A percentile compares a stretch with the other conserved stretches of the same genome.
Evolutionary conservation across 2,113 vertebrate species (phyloP).

Genomic region (Sorex araneus): DNA sequence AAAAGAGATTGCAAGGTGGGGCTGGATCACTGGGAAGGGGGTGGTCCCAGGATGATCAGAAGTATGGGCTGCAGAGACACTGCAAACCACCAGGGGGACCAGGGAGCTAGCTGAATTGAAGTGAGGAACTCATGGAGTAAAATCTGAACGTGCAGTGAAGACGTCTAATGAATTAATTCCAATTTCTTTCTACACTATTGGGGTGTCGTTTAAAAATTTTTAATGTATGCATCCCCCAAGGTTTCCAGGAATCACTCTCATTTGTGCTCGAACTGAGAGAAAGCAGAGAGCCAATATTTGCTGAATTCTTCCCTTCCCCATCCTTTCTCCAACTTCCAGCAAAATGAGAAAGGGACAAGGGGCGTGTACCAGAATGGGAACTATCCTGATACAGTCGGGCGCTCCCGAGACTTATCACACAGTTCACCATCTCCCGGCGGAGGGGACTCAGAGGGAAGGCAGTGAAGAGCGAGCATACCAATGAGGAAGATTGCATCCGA

Average conservation of each 20-base stretch:
- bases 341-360: background rate
- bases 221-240: background rate
- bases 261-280: background rate
- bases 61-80: background rate
- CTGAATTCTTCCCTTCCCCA: background rate
- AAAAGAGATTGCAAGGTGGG: background rate
- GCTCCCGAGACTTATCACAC: background rate
- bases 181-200: background rate
- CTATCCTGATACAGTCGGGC: background rate
- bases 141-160: background rate
- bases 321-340: background rate
- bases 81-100: background rate
- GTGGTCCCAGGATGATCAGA: background rate
- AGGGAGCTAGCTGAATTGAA: background rate
- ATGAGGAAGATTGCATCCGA: constrained; percentile 96
- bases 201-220: background rate
- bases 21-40: background rate
- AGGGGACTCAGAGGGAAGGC: background rate
- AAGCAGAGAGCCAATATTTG: background rate
- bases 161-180: background rate
- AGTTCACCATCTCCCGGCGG: background rate
- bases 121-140: background rate
- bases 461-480: constrained; percentile 87
- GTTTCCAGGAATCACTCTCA: background rate
- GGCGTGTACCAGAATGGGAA: background rate